Evolutionary conservation across 2,113 vertebrate genomes (phyloP), one percentile per base, ranked within the genome.

Genomic region (Rhineura floridana): DNA sequence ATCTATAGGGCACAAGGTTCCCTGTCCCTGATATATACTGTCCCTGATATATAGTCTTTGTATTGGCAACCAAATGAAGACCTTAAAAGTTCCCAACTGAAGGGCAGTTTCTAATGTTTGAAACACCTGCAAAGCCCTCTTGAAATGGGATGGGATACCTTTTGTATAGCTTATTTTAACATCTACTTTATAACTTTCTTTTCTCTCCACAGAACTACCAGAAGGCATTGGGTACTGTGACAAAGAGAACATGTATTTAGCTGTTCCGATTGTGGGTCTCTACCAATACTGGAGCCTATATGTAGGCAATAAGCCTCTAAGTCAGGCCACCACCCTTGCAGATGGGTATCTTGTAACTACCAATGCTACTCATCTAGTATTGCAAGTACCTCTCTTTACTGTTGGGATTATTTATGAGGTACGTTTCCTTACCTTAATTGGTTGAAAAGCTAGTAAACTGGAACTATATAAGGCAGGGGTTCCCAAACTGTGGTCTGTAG

Each of bases 381-480:
- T 95, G 88, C 94, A 94, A 90, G 93, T 93, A 69, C 93, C 93
- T 83, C 82, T 94, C 62, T 96, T 95, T 92, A 86, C 94, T 36
- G n/a, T 21, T 77, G 96, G 94, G 72, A 76, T 95, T 82, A 69
- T 33, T 85, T 95, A 94, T 52, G 93, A 96, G 95, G 94, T 95
- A 93, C 7, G n/a, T 1, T 70, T 70, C 9, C 63, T 30, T 72
- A 42, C 52, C 63, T 28, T 4, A 44, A 1, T 52, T 52, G 33
- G 3, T 8, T 5, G 10, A 7, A 15, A 84, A 55, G n/a, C 67
- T 52, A 50, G 44, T 28, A 81, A 67, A 46, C 3, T 1, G 36
- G 62, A 82, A 28, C 28, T 46, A 4, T 65, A 7, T n/a, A n/a
- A n/a, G n/a, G n/a, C n/a, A n/a, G n/a, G n/a, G n/a, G n/a, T n/a